A percentile compares a stretch with the other conserved stretches of the same genome.
Conservation (phyloP, 2,888 invertebrate species). For the Eristalinus aeneus region DNA sequence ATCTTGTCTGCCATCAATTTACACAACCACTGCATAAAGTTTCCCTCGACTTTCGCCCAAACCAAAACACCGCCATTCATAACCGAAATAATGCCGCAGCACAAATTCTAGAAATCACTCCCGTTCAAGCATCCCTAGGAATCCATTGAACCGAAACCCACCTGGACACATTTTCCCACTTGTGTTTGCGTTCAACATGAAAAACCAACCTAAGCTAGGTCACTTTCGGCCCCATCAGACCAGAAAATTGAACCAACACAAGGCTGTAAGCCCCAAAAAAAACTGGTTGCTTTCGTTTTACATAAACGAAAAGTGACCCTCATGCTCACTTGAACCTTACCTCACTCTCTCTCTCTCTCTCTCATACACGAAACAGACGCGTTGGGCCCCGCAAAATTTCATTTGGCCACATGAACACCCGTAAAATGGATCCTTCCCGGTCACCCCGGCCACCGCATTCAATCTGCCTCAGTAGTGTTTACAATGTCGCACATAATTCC, state of each 20-base stretch:
- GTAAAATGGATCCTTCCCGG: background rate
- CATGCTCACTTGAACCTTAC: background rate
- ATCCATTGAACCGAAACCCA: background rate
- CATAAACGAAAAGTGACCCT: background rate
- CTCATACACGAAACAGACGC: background rate
- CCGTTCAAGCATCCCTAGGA: no score
- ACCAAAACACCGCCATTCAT: no score
- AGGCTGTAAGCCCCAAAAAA: background rate
- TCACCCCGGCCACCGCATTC: background rate
- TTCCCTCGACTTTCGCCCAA: no score
- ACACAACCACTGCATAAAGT: no score
- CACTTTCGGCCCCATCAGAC: background rate
- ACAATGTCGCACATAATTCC: conserved; percentile 17
- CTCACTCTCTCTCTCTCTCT: no score
- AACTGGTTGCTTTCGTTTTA: background rate
- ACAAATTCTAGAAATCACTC: no score
- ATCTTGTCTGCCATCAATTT: no score
- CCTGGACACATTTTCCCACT: background rate
- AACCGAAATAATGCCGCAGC: no score
- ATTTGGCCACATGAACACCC: background rate
- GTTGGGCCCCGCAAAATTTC: background rate
- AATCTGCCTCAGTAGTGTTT: conserved; percentile 1
- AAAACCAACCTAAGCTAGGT: background rate
- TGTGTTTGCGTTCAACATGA: background rate
- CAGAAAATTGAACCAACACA: background rate